Percentiles rank a stretch among this genome's conserved stretches.
Conservation (phyloP, 2,797 vertebrate genomes). For the Loris lydekkerianus region DNA sequence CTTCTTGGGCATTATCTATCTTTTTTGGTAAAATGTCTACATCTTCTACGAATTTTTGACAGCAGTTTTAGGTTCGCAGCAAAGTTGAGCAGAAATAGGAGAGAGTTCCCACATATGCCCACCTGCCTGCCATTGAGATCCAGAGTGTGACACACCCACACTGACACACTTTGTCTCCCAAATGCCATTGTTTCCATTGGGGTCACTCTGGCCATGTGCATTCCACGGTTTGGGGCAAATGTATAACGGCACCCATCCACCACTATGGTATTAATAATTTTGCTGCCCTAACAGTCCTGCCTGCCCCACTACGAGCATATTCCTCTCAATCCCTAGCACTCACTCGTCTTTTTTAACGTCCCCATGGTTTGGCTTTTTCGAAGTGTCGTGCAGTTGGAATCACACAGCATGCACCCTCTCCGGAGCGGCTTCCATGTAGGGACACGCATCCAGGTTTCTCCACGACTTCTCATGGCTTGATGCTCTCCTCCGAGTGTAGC, state of each 20-base stretch:
- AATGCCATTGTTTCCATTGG: not conserved
- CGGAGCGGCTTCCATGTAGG: not conserved
- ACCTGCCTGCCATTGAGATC: fast-evolving
- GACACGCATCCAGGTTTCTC: too few species aligned
- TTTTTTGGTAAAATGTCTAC: not conserved
- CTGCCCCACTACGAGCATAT: fast-evolving
- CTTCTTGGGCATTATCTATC: not conserved
- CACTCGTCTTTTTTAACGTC: not conserved
- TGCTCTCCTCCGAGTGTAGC: fast-evolving
- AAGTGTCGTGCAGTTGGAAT: too few species aligned
- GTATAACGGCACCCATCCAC: not conserved
- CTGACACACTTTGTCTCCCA: too few species aligned
- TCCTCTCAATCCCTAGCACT: fast-evolving
- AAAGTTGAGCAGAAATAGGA: not conserved
- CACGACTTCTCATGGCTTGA: too few species aligned
- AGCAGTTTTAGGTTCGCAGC: not conserved
- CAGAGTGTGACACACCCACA: not conserved
- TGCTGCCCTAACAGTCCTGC: not conserved
- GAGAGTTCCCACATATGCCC: not conserved
- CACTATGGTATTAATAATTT: fast-evolving
- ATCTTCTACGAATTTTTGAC: not conserved
- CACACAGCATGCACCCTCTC: not conserved
- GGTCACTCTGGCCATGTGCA: not conserved
- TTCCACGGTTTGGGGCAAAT: not conserved
- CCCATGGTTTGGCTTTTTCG: not conserved